Percentiles rank a stretch among this genome's conserved stretches.
These are phyloP conservation scores for Lophius americanus DNA, from an alignment of 2,797 vertebrate species.

Conservation along the genomic window DNA sequence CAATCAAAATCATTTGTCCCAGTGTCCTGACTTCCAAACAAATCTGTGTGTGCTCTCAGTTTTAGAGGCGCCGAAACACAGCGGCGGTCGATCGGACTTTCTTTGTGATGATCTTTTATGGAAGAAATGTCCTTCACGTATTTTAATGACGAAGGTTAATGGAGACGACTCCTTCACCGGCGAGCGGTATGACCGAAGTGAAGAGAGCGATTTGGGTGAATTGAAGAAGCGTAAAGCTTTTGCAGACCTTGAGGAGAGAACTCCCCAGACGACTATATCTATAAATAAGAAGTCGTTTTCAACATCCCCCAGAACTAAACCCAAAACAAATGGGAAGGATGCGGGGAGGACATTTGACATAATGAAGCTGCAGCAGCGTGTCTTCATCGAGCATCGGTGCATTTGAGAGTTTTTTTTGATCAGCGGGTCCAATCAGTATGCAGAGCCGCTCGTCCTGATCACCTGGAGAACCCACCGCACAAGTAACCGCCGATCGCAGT, in stretches of 20 bases:
- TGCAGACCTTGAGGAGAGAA: slow-evolving; percentile 19
- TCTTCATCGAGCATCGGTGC: slow-evolving; percentile 2
- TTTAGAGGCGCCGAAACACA: neutral
- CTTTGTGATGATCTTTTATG: too few species aligned
- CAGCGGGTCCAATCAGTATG: slow-evolving; percentile 16
- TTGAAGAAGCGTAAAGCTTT: slow-evolving; percentile 11
- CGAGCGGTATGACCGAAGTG: neutral
- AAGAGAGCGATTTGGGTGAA: slow-evolving; percentile 17
- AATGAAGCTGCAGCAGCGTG: neutral
- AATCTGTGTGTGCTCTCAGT: neutral
- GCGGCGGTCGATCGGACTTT: neutral
- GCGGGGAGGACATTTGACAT: too few species aligned
- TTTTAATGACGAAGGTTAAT: too few species aligned
- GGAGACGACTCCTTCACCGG: too few species aligned
- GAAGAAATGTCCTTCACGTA: neutral
- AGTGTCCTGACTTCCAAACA: too few species aligned
- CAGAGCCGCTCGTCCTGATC: slow-evolving; percentile 30
- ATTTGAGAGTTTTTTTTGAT: slow-evolving; percentile 14
- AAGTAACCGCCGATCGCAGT: neutral
- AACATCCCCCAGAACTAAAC: slow-evolving; percentile 3
- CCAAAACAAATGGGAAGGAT: too few species aligned
- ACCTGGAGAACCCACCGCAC: neutral
- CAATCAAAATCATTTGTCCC: too few species aligned
- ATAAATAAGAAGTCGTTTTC: slow-evolving; percentile 18
- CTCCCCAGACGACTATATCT: slow-evolving; percentile 13